Conservation (phyloP, 2,113 vertebrate genomes). For the Boulengeromyrus knoepffleri region DNA sequence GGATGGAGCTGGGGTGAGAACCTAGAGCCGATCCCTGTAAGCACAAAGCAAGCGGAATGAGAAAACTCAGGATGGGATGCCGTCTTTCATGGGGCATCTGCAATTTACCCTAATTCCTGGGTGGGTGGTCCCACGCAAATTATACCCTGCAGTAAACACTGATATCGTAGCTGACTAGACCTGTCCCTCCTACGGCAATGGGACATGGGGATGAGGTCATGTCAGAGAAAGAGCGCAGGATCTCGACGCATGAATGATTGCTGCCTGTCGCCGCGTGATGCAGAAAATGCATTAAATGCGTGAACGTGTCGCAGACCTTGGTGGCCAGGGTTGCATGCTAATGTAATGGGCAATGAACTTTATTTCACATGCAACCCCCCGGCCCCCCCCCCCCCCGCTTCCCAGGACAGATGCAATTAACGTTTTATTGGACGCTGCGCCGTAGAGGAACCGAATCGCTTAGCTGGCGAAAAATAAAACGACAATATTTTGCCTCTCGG, state of each 20-base stretch:
- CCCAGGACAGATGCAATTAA: slow-evolving; percentile 16
- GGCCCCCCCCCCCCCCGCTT: slow-evolving; percentile 18
- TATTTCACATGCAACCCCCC: slow-evolving; percentile 9
- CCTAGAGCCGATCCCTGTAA: not conserved
- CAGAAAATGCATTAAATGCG: not conserved
- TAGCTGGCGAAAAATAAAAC: slow-evolving; percentile 33
- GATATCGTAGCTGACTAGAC: not conserved
- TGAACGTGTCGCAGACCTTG: not conserved
- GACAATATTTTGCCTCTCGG: not conserved
- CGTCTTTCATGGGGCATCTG: not conserved
- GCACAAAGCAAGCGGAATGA: not conserved
- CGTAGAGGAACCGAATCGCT: slow-evolving; percentile 28
- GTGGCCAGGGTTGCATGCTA: not conserved
- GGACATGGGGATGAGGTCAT: not conserved
- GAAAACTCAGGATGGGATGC: not conserved
- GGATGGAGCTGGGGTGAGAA: not conserved
- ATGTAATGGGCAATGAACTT: slow-evolving; percentile 2
- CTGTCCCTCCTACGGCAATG: not conserved
- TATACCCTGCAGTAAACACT: not conserved
- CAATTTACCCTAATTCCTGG: not conserved
- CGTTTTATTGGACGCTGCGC: slow-evolving; percentile 26
- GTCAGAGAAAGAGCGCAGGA: not conserved
- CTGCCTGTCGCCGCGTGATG: not conserved
- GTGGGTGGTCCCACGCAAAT: not conserved
- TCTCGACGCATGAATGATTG: not conserved